phyloP scores from a whole-genome alignment of 64 coral and sea anemone species.

The Stichodactyla helianthus region DNA sequence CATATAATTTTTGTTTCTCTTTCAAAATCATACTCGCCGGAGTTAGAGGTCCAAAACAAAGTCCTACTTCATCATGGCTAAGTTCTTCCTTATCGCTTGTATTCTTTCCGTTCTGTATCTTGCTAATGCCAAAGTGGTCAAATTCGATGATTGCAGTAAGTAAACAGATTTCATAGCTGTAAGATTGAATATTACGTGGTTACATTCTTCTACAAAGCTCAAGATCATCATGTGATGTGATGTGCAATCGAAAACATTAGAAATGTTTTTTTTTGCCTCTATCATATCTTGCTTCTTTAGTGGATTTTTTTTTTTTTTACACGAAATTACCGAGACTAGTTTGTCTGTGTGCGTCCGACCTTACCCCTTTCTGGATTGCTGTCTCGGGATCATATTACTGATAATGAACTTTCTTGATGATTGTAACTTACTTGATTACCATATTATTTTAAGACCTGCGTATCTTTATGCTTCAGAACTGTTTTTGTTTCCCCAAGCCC shows the following conservation, averaged over 20 bases:
- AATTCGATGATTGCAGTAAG: constrained; percentile 8
- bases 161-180: background rate
- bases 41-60: background rate
- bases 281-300: no score
- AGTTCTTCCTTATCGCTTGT: background rate
- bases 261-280: no score
- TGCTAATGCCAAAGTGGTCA: background rate
- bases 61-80: background rate
- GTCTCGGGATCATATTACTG: no score
- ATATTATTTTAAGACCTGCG: background rate
- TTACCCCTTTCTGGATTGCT: no score
- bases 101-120: background rate
- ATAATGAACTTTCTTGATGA: background rate
- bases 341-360: no score
- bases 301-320: no score
- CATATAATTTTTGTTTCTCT: background rate
- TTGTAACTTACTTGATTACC: background rate
- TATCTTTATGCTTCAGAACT: background rate
- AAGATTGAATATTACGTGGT: background rate
- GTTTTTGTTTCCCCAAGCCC: no score
- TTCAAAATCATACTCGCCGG: background rate
- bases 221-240: background rate
- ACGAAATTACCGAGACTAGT: no score
- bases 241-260: no score
- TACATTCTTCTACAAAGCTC: background rate